Conservation (phyloP, 2,113 vertebrate species). For the Carassius auratus region DNA sequence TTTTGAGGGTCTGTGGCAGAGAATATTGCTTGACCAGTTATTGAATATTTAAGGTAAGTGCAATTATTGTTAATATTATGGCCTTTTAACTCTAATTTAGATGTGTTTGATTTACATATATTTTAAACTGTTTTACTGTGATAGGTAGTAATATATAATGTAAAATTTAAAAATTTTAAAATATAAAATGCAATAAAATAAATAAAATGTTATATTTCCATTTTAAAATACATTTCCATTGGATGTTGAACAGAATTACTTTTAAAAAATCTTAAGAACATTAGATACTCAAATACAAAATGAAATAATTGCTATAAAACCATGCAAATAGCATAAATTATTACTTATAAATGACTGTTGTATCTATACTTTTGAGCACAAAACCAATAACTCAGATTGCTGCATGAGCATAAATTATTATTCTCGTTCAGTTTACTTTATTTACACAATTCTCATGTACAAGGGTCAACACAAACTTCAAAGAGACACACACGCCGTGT, state of each 20-base stretch:
- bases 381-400: not conserved
- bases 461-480: not conserved
- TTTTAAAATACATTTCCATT: not conserved
- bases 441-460: not conserved
- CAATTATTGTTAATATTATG: not conserved
- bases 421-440: not conserved
- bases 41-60: conserved; percentile 6
- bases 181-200: not conserved
- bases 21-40: not conserved
- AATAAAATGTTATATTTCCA: not conserved
- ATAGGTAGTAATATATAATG: not conserved
- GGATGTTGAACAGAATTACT: not conserved
- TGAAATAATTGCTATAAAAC: no score
- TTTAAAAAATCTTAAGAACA: no score
- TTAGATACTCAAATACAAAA: no score
- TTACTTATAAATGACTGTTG: not conserved
- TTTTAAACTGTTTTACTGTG: not conserved
- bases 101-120: conserved; percentile 35
- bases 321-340: not conserved
- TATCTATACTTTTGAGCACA: not conserved
- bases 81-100: not conserved
- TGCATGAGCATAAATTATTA: not conserved
- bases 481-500: not conserved
- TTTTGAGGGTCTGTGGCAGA: not conserved
- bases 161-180: not conserved